Evolutionary conservation across 2,888 invertebrate species (phyloP), one percentile per base, ranked within the genome.

Genomic region (Epistrophella euchroma): DNA sequence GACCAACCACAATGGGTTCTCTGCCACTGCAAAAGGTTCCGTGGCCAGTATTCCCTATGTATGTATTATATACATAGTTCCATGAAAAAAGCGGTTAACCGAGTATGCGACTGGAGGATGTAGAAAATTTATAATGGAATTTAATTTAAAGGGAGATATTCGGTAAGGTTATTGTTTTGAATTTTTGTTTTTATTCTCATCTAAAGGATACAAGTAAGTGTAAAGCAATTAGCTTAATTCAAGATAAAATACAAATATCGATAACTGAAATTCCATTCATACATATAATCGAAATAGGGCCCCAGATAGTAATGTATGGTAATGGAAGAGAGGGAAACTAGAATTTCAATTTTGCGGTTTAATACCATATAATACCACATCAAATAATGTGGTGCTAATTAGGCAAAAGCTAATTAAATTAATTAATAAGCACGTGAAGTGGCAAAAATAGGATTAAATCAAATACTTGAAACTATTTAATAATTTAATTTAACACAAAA

Each of bases 211-310:
- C 1, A 52, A 37, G 11, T 19, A 17, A 28, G 19, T 25, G 22
- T n/a, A 37, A 56, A 75, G 35, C 45, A 84, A 84, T 80, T 66
- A 74, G 80, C 56, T 64, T 75, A 75, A 81, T 77, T 77, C n/a
- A 22, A 32, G 35, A 58, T 58, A 22, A 76, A 72, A 60, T 80
- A 13, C 47, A 25, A 64, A 17, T 77, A 77, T 66, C 66, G 73
- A 68, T 74, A 66, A 60, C 55, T 45, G 40, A 28, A 10, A 72
- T 0, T 2, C 32, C 2, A 11, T 25, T 15, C 22, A 45, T 60
- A 40, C 4, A 19, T 28, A 45, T 45, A 40, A 64, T 56, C 13
- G 5, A 17, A 35, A 25, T 7, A 13, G 1, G 13, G 22, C 4
- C 19, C 19, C n/a, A n/a, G n/a, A 10, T 5, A 6, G n/a, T 6